Conservation (phyloP, 2,797 vertebrate species). For the Mormyrus hasselquistii region DNA sequence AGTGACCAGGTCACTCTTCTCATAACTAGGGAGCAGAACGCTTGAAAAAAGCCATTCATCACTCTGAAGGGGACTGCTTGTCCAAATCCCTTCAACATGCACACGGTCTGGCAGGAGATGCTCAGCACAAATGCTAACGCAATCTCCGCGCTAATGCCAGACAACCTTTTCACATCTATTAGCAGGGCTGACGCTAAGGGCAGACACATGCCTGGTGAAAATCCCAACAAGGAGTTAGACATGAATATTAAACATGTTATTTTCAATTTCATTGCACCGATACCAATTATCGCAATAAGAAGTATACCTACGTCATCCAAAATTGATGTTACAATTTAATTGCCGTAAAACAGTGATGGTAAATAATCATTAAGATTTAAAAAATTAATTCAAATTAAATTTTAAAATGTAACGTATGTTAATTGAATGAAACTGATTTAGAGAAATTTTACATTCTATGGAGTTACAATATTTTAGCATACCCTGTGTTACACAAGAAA, state of each 20-base stretch:
- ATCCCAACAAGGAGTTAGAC: constrained; percentile 58
- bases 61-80: constrained; percentile 97
- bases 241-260: constrained; percentile 63
- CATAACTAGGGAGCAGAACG: constrained; percentile 99
- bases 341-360: neutral
- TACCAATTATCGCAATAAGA: neutral
- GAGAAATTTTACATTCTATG: neutral
- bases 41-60: constrained; percentile 99
- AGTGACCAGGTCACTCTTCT: constrained; percentile 99
- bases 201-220: constrained; percentile 64
- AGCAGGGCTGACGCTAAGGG: constrained; percentile 73
- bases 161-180: constrained; percentile 95
- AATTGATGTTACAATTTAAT: neutral
- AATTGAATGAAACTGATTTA: neutral
- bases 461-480: neutral
- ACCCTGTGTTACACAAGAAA: neutral
- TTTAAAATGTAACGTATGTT: neutral
- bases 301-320: neutral
- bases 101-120: constrained; percentile 87
- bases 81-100: constrained; percentile 93
- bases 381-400: neutral
- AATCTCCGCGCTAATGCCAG: constrained; percentile 92
- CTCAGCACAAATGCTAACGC: constrained; percentile 96
- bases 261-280: constrained; percentile 41
- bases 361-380: neutral